phyloP scores from a whole-genome alignment of 1,140 invertebrate genomes.

The Pachyrhynchus sulphureomaculatus region DNA sequence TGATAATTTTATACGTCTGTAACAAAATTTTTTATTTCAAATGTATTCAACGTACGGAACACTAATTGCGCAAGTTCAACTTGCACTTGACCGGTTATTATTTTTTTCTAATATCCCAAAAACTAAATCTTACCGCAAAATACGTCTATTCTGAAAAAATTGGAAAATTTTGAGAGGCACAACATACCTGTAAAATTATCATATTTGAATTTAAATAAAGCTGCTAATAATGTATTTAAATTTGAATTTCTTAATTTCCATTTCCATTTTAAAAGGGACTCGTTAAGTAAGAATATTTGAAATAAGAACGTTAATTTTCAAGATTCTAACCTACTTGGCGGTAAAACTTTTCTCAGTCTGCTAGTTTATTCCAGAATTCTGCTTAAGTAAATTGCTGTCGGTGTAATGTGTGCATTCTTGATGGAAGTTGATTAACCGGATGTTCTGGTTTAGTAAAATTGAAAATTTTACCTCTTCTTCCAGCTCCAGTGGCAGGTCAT shows the following conservation, averaged over 20 bases:
- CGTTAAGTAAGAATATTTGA: constrained; percentile 23
- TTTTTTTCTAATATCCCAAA: too few species aligned
- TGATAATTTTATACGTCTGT: too few species aligned
- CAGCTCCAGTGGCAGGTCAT: background rate
- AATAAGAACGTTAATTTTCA: constrained; percentile 19
- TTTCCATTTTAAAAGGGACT: constrained; percentile 24
- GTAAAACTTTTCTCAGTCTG: constrained; percentile 34
- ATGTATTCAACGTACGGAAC: too few species aligned
- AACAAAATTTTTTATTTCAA: too few species aligned
- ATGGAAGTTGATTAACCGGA: constrained; percentile 35
- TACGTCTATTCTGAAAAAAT: too few species aligned
- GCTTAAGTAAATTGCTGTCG: constrained; percentile 35
- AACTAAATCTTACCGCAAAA: too few species aligned
- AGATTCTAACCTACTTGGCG: constrained; percentile 23
- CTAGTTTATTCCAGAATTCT: constrained; percentile 35
- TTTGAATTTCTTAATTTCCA: constrained; percentile 7
- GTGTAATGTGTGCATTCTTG: constrained; percentile 35
- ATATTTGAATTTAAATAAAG: too few species aligned
- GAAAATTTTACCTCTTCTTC: background rate
- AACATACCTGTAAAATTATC: too few species aligned
- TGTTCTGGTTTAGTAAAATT: constrained; percentile 9
- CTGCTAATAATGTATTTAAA: constrained; percentile 8
- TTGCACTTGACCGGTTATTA: too few species aligned
- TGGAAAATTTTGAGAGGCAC: too few species aligned
- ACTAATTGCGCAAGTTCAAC: too few species aligned